These are phyloP conservation scores for Peromyscus leucopus DNA, from an alignment of 2,113 vertebrate species.

Conservation along the genomic window DNA sequence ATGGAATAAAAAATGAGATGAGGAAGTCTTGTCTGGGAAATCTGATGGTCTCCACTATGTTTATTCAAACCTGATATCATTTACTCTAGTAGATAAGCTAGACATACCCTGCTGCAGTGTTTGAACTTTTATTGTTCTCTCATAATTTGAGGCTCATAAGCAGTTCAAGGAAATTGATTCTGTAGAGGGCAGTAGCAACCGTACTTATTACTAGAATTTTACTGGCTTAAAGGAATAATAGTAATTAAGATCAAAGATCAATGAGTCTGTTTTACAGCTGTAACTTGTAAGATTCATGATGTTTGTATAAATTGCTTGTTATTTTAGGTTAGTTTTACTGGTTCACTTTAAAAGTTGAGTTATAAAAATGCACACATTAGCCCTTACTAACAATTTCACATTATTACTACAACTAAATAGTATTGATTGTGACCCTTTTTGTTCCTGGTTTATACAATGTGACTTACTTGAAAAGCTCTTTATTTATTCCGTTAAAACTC, in stretches of 20 bases:
- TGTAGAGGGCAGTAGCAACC: neutral
- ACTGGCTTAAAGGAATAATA: neutral
- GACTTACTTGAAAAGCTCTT: neutral
- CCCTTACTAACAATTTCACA: neutral
- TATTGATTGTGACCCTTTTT: neutral
- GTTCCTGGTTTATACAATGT: neutral
- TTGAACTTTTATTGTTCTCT: neutral
- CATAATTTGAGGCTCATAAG: neutral
- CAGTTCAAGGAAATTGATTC: neutral
- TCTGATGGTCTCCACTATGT: neutral
- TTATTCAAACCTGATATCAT: neutral
- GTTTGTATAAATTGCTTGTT: neutral
- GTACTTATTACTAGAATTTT: neutral
- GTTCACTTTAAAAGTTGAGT: neutral
- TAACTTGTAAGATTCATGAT: neutral
- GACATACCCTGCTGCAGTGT: neutral
- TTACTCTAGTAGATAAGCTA: neutral
- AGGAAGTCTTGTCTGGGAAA: neutral
- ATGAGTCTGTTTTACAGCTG: neutral
- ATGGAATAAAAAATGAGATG: neutral
- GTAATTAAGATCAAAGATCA: neutral
- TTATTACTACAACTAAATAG: neutral
- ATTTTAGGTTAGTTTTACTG: constrained; percentile 23
- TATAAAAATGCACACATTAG: neutral
- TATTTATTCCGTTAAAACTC: neutral